A percentile compares a stretch with the other conserved stretches of the same genome.
Evolutionary conservation across 2,113 vertebrate species (phyloP).

Genomic region (Rhodinocichla rosea): DNA sequence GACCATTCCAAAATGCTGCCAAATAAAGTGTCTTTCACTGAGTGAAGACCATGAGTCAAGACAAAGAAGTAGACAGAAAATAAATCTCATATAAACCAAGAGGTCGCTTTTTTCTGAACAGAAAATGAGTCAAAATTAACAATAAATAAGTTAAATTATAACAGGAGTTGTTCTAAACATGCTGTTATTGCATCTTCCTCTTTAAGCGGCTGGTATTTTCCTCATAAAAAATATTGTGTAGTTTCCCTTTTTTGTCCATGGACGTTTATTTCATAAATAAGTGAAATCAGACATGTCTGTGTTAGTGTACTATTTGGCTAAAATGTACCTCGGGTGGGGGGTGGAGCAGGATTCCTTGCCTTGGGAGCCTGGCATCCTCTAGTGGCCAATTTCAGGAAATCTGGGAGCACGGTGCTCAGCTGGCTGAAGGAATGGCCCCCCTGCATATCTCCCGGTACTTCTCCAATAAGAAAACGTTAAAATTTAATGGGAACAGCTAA

Average conservation of each 20-base stretch:
- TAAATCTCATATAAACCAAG: not conserved
- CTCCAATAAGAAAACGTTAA: not conserved
- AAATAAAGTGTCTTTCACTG: not conserved
- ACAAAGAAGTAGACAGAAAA: not conserved
- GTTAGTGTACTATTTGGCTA: not conserved
- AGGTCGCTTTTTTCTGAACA: not conserved
- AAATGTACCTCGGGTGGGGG: not conserved
- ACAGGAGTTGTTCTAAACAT: not conserved
- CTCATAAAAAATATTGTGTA: not conserved
- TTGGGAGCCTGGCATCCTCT: slow-evolving; percentile 45
- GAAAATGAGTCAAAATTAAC: not conserved
- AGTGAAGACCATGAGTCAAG: not conserved
- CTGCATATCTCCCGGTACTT: not conserved
- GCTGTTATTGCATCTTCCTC: not conserved
- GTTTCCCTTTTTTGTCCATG: not conserved
- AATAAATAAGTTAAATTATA: not conserved
- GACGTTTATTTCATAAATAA: not conserved
- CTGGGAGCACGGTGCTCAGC: not conserved
- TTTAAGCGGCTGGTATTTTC: not conserved
- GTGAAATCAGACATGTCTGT: not conserved
- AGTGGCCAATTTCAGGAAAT: not conserved
- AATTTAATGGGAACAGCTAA: not conserved
- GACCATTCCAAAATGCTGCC: not conserved
- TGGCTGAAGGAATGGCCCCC: not conserved
- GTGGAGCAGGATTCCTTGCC: not conserved